Evolutionary conservation across 1,140 invertebrate genomes (phyloP), one percentile per base, ranked within the genome.

Genomic region (Trypoxylus dichotomus): DNA sequence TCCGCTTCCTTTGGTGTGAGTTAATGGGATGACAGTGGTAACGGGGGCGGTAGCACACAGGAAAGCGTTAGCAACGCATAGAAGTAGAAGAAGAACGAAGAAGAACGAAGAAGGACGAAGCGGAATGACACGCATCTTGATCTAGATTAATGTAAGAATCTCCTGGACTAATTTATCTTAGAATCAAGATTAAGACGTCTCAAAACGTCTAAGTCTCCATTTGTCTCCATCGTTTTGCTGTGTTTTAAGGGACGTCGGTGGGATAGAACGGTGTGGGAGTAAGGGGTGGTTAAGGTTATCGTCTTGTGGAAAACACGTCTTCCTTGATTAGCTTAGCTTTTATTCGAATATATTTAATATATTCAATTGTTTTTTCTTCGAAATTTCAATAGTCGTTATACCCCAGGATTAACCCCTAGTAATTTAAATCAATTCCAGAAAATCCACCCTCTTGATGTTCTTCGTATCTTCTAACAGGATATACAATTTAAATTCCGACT

Each of bases 71-170:
- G 37, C 24, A 15, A 47, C 43, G 43, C 8, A 7, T 15, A 47
- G 43, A 15, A 47, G 43, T 11, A 37, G 43, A 13, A 47, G 43
- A 47, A 47, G 43, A 47, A 47, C 8, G 24, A 63, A n/a, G 21
- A 11, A 37, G 32, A n/a, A n/a, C n/a, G n/a, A n/a, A n/a, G 43
- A 47, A 47, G 43, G 24, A 63, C 60, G 21, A 11, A 37, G 32
- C 5, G 32, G 32, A 37, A 37, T 8, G 60, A 63, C 60, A 63
- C 21, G 60, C 60, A 63, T 63, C 71, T 84, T 85, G 85, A 85
- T 85, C 85, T 84, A 85, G 85, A 85, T 85, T 85, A 85, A 85
- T 85, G 83, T 84, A 85, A 85, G 85, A 85, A 85, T 85, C 85
- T 85, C 83, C 78, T 79, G 79, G 80, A 83, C 83, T 83, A 85